Evolutionary conservation across 2,888 invertebrate species (phyloP), one percentile per base, ranked within the genome.

Genomic region (Agapetus fuscipes): DNA sequence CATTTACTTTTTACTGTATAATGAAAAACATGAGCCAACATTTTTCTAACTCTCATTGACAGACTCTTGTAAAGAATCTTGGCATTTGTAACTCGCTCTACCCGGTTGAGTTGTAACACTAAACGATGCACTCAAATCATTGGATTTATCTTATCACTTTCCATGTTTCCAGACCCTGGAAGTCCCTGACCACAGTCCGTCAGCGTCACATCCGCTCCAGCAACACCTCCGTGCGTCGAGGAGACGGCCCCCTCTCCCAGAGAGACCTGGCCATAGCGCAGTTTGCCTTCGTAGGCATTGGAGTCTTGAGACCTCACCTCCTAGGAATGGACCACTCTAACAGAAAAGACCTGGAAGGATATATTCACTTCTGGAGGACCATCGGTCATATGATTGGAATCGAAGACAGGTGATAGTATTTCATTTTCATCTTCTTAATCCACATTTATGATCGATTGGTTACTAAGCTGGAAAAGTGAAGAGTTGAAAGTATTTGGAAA

Each of bases 221-320:
- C 27, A 63, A 69, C 13, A 60, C 64, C 0, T 59, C 70, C 9
- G 58, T 38, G 32, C 56, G 2, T 58, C 59, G 60, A 65, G 62
- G 72, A 4, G 50, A 66, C 2, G 74, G 74, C 0, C 62, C 68
- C 25, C 78, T 90, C 24, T 78, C 81, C 0, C 93, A 93, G 57
- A 74, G 81, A 48, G 90, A 91, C 56, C 76, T 94, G 73, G 83
- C 83, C 0, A 57, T 91, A 7, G 89, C 91, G 0, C 88, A 87
- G 60, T 87, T 86, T 55, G 90, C 88, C 3, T 93, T 93, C 56
- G 74, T 91, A 55, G 91, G 89, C 1, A 78, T 79, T 49, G 66
- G 77, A 1, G 56, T 86, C 0, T 54, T 83, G 3, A 74, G 74
- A 34, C 72, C 78, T 0, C 68, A 78, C 39, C 59, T 69, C 37